phyloP scores from a whole-genome alignment of 2,113 vertebrate genomes.

The Tonatia bakeri region DNA sequence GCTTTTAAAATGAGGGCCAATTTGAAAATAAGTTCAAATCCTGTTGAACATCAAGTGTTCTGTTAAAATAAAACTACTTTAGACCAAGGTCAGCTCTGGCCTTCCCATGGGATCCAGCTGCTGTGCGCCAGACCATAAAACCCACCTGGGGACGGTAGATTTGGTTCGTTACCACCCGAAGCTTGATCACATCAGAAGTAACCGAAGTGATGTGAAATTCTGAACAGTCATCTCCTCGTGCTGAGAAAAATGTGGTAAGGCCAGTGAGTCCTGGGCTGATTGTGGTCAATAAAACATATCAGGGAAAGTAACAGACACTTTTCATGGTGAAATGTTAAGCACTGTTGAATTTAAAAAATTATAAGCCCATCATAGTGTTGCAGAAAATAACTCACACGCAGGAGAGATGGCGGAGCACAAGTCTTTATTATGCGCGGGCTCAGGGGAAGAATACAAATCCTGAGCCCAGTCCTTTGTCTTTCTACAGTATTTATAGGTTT shows the following conservation, averaged over 20 bases:
- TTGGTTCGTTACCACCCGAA: not conserved
- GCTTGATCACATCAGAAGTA: not conserved
- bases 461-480: no score
- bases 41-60: not conserved
- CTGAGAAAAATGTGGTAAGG: not conserved
- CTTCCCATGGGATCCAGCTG: not conserved
- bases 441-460: no score
- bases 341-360: not conserved
- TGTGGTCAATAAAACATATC: not conserved
- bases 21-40: not conserved
- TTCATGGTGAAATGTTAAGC: not conserved
- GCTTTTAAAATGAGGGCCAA: not conserved
- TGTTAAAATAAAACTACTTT: not conserved
- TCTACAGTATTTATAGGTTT: no score
- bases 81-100: not conserved
- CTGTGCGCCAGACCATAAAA: not conserved
- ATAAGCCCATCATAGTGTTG: not conserved
- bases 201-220: not conserved
- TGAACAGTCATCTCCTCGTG: not conserved
- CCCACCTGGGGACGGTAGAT: not conserved
- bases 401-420: no score
- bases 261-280: not conserved
- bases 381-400: no score
- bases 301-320: not conserved
- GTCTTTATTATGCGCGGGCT: no score